A percentile compares a stretch with the other conserved stretches of the same genome.
Conservation (phyloP, 2,888 invertebrate species). For the Isoperla grammatica region DNA sequence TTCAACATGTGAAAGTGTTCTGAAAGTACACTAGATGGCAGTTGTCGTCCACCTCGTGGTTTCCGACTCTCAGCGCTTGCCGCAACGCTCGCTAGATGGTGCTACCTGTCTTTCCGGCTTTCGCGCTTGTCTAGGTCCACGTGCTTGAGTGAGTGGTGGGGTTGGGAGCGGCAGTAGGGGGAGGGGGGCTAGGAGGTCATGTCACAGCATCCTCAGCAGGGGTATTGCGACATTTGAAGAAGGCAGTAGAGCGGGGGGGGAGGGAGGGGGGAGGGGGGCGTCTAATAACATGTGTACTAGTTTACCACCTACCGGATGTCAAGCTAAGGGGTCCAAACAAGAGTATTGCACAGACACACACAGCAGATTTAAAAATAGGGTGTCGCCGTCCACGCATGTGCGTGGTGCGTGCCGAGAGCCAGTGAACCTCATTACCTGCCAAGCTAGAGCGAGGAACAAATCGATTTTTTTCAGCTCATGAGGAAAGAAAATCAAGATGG, state of each 20-base stretch:
- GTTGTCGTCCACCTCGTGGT: not conserved
- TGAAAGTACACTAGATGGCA: too few relatives aligned
- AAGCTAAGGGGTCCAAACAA: slow-evolving; percentile 6
- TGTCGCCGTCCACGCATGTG: slow-evolving; percentile 9
- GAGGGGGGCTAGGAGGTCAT: slow-evolving; percentile 15
- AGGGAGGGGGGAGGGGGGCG: slow-evolving; percentile 9
- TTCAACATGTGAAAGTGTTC: too few relatives aligned
- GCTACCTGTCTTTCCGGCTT: not conserved
- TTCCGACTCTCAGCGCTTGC: not conserved
- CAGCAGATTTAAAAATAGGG: slow-evolving; percentile 14
- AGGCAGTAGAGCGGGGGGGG: not conserved
- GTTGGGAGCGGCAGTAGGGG: not conserved
- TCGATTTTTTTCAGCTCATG: slow-evolving; percentile 11
- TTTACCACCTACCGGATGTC: slow-evolving; percentile 22
- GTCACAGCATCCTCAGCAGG: slow-evolving; percentile 14
- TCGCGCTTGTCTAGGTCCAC: not conserved
- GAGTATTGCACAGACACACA: slow-evolving; percentile 3
- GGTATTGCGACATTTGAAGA: slow-evolving; percentile 14
- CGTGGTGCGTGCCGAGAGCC: not conserved
- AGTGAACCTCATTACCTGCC: slow-evolving; percentile 16
- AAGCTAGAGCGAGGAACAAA: not conserved
- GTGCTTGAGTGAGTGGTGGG: slow-evolving; percentile 8
- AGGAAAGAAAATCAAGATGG: slow-evolving; percentile 12
- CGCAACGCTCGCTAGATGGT: slow-evolving; percentile 1
- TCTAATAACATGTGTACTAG: slow-evolving; percentile 15